Evolutionary conservation across 1,140 invertebrate species (phyloP), one percentile per base, ranked within the genome.

Genomic region (Stenopsyche tienmushanensis): DNA sequence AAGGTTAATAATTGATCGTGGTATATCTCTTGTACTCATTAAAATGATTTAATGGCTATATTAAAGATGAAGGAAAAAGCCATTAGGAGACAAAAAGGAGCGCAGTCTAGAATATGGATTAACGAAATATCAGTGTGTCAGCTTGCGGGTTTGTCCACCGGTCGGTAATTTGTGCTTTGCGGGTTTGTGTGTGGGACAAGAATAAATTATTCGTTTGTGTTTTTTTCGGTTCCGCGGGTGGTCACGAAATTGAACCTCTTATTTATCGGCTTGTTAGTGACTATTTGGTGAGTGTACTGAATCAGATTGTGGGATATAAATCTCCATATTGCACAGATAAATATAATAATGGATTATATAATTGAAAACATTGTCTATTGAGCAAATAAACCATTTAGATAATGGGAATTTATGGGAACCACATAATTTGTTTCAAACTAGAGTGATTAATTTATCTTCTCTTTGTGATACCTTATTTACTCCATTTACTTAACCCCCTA

Each of bases 11-110:
- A 53, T 53, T 24, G 50, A 17, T 25, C 20, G 20, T 53, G n/a
- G 45, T 17, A 49, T 49, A 23, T 53, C 18, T 10, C 50, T 24
- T 25, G 50, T 25, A 26, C n/a, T 53, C 50, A 17, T 53, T 53
- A 53, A 53, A 24, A 53, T 53, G 50, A 53, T 53, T 53, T 18
- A 53, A 24, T 7, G 50, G 17, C 23, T 17, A 18, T 49, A 49
- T 49, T 49, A 49, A 20, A 49, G 3, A 15, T 42, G 41, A 15
- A 42, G 13, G 13, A 9, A 42, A 17, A 3, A 21, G 47, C 9
- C 21, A 49, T 49, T 49, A 17, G 21, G 21, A 23, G 21, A 18
- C 10, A n/a, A 47, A n/a, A n/a, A 9, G 18, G 44, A 47, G 47
- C 13, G 17, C 21, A 23, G n/a, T 18, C 47, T 17, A n/a, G 21